A percentile compares a stretch with the other conserved stretches of the same genome.
phyloP scores from a whole-genome alignment of 2,888 invertebrate species.

The Apomyelois bistriatella region DNA sequence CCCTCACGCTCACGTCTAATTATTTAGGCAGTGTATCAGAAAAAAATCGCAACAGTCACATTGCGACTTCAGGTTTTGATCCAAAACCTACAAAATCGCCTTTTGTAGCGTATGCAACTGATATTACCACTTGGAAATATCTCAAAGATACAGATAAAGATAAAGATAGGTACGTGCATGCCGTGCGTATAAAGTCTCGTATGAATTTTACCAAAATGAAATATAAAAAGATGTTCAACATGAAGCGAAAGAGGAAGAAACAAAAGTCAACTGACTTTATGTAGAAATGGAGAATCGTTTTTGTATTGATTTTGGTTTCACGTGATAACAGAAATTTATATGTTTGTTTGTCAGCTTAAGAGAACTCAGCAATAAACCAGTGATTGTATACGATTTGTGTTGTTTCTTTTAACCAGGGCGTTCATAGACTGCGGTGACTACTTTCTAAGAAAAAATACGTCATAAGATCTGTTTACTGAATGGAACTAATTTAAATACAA shows the following conservation, averaged over 20 bases:
- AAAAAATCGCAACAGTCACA: slow-evolving; percentile 13
- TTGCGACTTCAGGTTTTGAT: slow-evolving; percentile 33
- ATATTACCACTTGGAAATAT: background rate
- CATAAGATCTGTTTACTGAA: too few relatives aligned
- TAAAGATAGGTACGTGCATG: too few relatives aligned
- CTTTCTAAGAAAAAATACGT: too few relatives aligned
- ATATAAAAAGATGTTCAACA: slow-evolving; percentile 46
- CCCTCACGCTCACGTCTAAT: slow-evolving; percentile 38
- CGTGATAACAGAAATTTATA: too few relatives aligned
- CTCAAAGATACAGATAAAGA: background rate
- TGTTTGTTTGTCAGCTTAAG: too few relatives aligned
- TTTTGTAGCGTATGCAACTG: slow-evolving; percentile 36
- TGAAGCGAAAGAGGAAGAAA: slow-evolving; percentile 41
- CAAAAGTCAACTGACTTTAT: slow-evolving; percentile 20
- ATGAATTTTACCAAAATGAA: slow-evolving; percentile 43
- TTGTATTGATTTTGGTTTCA: too few relatives aligned
- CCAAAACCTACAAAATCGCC: slow-evolving; percentile 33
- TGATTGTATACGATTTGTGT: too few relatives aligned
- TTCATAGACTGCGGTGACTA: too few relatives aligned
- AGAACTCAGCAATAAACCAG: too few relatives aligned
- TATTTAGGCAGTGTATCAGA: background rate
- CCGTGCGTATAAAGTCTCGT: slow-evolving; percentile 36
- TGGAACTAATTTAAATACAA: too few relatives aligned
- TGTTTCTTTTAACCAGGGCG: too few relatives aligned
- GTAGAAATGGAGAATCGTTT: background rate